Evolutionary conservation across 2,797 vertebrate species (phyloP).

Genomic region (Corythornis leucogaster): DNA sequence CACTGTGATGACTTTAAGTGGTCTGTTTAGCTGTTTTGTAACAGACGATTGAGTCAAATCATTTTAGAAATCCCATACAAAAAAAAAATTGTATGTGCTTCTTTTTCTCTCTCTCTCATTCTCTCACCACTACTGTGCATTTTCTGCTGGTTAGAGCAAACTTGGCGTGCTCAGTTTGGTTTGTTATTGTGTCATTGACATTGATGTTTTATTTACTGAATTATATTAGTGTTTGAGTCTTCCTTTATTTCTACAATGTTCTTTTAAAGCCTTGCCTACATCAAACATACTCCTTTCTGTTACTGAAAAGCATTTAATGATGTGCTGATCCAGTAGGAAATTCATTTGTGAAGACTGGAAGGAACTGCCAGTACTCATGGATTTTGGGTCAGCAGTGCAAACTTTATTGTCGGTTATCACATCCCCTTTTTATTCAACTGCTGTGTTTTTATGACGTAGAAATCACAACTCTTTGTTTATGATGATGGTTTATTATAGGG

Average conservation of each 20-base stretch:
- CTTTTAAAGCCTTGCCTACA: background rate
- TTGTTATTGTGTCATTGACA: background rate
- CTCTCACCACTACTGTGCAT: background rate
- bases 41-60: background rate
- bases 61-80: background rate
- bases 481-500: constrained; percentile 48
- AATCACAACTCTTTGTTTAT: constrained; percentile 65
- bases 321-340: constrained; percentile 45
- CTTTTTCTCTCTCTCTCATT: background rate
- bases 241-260: constrained; percentile 28
- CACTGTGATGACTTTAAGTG: background rate
- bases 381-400: constrained; percentile 23
- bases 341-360: constrained; percentile 2
- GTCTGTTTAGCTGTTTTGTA: background rate
- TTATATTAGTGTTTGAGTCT: background rate
- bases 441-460: constrained; percentile 66
- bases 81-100: background rate
- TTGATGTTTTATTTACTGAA: background rate
- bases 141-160: background rate
- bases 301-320: constrained; percentile 16
- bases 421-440: constrained; percentile 53
- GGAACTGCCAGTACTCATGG: constrained; percentile 24
- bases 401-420: constrained; percentile 62
- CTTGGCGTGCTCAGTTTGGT: background rate
- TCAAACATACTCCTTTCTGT: background rate